Base-by-base conservation (phyloP, 2,797 vertebrate species). In the Scomberomorus guttatus region DNA sequence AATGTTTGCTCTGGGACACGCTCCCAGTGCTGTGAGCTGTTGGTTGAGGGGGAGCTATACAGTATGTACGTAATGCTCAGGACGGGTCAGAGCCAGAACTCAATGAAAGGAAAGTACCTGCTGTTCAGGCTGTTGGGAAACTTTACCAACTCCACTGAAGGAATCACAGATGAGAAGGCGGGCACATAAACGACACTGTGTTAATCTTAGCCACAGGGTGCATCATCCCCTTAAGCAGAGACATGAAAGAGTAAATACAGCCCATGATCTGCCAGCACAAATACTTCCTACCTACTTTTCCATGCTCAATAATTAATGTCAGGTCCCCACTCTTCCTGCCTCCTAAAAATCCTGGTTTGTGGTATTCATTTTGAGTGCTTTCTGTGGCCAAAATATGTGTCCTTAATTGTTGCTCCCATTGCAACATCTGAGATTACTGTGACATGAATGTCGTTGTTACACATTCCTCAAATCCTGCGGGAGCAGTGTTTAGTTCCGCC, bases 401-500 rank as follows among this genome's bases (percentile, higher is more conserved):
- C 79, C 79, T 44, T 68, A 81, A 74, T 82, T 79, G 79, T 82
- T 54, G 72, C 56, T 79, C 66, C 73, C 0, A 12, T 52, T 60
- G 64, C 63, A 75, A 84, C 63, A 52, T 56, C 69, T 58, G 62
- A 74, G 81, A 73, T 85, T 52, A 57, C 87, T 75, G 82, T 81
- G 86, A 85, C 84, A 80, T 18, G 6, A 77, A 77, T 92, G 89
- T 94, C 76, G 48, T 75, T 58, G 54, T 62, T 78, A 48, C 58
- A 90, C 88, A 93, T 90, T 85, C 84, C 71, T 84, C 4, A 20
- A 65, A 50, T 73, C 87, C 76, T 74, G 32, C 57, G 83, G 87
- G 88, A 90, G 73, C 60, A 9, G 72, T 81, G 86, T 90, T 93
- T 89, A 88, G 88, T 90, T 94, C 85, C 51, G 81, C 83, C 71